Evolutionary conservation across 2,888 invertebrate genomes (phyloP), one percentile per base, ranked within the genome.

Genomic region (Cancer borealis): DNA sequence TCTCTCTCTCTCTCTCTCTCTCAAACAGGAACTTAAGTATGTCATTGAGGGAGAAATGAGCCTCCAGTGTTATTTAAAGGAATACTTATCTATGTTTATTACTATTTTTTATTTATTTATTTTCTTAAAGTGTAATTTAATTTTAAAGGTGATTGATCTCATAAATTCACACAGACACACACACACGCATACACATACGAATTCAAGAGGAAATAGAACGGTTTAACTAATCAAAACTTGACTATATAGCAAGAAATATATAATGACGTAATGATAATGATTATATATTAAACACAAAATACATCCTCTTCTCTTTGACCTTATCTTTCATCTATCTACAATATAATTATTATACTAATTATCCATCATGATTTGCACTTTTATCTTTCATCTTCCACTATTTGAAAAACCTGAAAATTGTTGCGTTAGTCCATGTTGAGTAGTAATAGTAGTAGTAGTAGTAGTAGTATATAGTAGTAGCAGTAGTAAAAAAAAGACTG

Each of bases 91-190:
- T 39, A 39, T 39, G 2, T 39, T 39, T 39, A 39, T 39, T 39
- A 39, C 0, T 39, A 39, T 39, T 39, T 39, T 0, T 39, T 39
- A 1, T 39, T 1, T 39, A 39, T 39, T 39, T 39, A 39, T 39
- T 39, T 39, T 39, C 39, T 39, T 39, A 39, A 39, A 39, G 39
- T 39, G 39, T 39, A 39, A 39, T 39, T 1, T 39, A 39, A 39
- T 39, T 39, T 39, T 39, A 87, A 87, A 87, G n/a, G 87, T 87
- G 87, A 2, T 26, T n/a, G n/a, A 30, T 3, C 87, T 87, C 87
- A 87, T 30, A 30, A 30, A 87, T 26, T 30, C 87, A 84, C 84
- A 84, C 26, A 84, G 2, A 84, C 84, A 87, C 87, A 87, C 87
- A 87, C 12, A 87, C 87, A 87, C 87, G 10, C n/a, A 87, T 30